Evolutionary conservation across 1,140 invertebrate species (phyloP).

Genomic region (Meloidogyne floridensis): DNA sequence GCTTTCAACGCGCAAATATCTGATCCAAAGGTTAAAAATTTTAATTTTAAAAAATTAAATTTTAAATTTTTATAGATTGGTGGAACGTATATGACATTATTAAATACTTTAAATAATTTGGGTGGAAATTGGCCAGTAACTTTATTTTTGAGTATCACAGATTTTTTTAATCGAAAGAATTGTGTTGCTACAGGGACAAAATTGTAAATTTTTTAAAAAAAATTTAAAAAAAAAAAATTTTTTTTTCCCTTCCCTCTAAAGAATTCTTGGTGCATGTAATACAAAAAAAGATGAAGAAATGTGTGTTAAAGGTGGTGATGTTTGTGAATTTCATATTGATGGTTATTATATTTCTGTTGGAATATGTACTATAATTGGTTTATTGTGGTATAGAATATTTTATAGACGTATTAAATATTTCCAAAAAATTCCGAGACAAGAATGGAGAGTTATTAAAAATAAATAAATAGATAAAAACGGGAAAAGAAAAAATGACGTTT

Average conservation of each 20-base stretch:
- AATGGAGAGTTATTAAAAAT: slow-evolving; percentile 54
- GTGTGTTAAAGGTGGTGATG: slow-evolving; percentile 50
- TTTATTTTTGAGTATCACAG: slow-evolving; percentile 86
- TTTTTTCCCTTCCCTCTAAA: slow-evolving; percentile 38
- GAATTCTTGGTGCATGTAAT: slow-evolving; percentile 56
- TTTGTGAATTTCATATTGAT: slow-evolving; percentile 52
- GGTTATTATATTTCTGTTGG: slow-evolving; percentile 55
- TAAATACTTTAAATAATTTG: slow-evolving; percentile 93
- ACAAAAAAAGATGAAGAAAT: slow-evolving; percentile 56
- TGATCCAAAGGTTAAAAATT: slow-evolving; percentile 73
- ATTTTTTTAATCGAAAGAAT: slow-evolving; percentile 68
- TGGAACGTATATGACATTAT: slow-evolving; percentile 97
- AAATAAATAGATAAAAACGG: not conserved
- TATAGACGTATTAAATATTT: slow-evolving; percentile 53
- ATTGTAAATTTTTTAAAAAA: slow-evolving; percentile 21
- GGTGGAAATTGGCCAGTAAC: slow-evolving; percentile 96
- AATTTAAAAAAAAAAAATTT: not conserved
- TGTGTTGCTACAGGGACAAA: slow-evolving; percentile 57
- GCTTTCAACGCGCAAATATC: slow-evolving; percentile 77
- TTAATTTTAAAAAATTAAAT: not conserved
- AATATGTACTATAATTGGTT: slow-evolving; percentile 52
- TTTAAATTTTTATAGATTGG: slow-evolving; percentile 72
- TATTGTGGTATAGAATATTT: slow-evolving; percentile 51
- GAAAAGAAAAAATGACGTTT: too few species aligned
- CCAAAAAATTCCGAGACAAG: slow-evolving; percentile 53